Conservation (phyloP, 2,113 vertebrate species). For the Spermophilus dauricus region DNA sequence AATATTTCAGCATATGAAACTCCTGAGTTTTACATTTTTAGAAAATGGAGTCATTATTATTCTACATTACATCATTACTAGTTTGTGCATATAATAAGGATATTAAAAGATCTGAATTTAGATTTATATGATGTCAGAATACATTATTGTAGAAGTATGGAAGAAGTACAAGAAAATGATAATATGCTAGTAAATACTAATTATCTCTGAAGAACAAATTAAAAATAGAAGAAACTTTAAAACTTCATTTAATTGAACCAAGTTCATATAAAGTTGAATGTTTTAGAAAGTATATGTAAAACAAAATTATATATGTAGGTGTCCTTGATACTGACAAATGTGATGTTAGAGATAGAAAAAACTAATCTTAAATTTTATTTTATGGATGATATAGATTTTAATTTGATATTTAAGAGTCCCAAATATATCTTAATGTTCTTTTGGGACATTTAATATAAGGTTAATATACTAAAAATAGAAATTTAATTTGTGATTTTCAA, state of each 20-base stretch:
- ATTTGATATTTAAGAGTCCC: neutral
- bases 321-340: neutral
- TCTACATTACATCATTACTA: constrained; percentile 10
- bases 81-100: constrained; percentile 1
- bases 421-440: neutral
- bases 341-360: neutral
- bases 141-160: constrained; percentile 42
- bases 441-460: neutral
- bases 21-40: constrained; percentile 29
- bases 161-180: neutral
- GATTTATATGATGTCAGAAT: constrained; percentile 59
- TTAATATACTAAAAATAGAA: neutral
- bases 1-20: neutral
- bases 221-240: neutral
- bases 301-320: neutral
- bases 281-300: neutral
- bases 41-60: constrained; percentile 35
- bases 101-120: constrained; percentile 64
- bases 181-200: constrained; percentile 5
- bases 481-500: neutral
- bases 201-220: constrained; percentile 4
- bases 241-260: neutral
- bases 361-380: neutral
- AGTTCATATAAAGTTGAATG: neutral
- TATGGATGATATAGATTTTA: neutral